These are phyloP conservation scores for Ichneumoninae sp. DNA, from an alignment of 2,888 invertebrate genomes.

Conservation along the genomic window DNA sequence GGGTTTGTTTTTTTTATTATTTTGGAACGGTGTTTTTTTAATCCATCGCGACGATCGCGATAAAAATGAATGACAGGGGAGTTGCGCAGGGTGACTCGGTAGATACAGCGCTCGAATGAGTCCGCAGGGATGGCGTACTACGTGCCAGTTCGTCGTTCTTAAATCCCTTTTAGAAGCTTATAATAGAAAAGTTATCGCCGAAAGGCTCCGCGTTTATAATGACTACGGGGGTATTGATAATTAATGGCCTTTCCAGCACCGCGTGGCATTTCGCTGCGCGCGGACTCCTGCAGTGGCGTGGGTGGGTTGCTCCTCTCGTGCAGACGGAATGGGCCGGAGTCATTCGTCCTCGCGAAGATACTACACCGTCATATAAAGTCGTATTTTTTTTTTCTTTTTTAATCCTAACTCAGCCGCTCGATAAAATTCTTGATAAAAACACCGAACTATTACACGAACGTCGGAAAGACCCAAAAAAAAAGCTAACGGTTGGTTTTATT, in stretches of 20 bases:
- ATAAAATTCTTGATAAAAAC: constrained; percentile 53
- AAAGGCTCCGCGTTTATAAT: constrained; percentile 68
- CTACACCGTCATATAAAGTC: constrained; percentile 30
- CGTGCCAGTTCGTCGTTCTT: constrained; percentile 55
- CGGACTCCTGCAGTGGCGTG: constrained; percentile 66
- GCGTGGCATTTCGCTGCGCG: constrained; percentile 64
- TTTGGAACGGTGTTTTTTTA: neutral
- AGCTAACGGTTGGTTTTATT: neutral
- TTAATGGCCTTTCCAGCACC: constrained; percentile 74
- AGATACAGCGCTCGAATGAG: constrained; percentile 32
- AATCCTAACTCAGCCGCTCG: constrained; percentile 8
- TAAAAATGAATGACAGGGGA: constrained; percentile 27
- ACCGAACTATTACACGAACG: neutral
- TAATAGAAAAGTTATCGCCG: constrained; percentile 78
- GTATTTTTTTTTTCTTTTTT: neutral
- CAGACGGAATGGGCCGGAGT: constrained; percentile 58
- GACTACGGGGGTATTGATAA: constrained; percentile 72
- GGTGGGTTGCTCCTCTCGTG: constrained; percentile 57
- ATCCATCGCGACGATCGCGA: constrained; percentile 12
- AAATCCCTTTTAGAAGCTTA: constrained; percentile 74
- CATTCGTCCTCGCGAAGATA: constrained; percentile 60
- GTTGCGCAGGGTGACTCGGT: constrained; percentile 45
- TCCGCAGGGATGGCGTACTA: constrained; percentile 20
- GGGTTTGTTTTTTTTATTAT: neutral
- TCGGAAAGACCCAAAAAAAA: neutral